Percentiles rank a stretch among this genome's conserved stretches.
Evolutionary conservation across 2,888 invertebrate species (phyloP).

Genomic region (Macrosoma leucophasiata): DNA sequence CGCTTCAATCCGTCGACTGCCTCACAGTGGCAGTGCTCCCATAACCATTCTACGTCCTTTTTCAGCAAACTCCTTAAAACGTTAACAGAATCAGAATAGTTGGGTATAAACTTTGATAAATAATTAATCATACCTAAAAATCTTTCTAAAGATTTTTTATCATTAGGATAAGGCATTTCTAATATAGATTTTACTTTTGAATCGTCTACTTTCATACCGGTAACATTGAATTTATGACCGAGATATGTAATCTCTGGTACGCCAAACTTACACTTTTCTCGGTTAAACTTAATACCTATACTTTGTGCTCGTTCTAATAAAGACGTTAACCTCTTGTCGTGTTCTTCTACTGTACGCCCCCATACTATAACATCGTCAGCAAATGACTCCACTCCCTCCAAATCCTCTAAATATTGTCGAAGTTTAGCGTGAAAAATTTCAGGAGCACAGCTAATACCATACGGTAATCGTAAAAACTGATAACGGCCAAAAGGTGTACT

Average conservation of each 20-base stretch:
- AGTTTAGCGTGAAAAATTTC: constrained; percentile 21
- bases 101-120: constrained; percentile 27
- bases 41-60: constrained; percentile 22
- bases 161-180: constrained; percentile 11
- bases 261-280: constrained; percentile 10
- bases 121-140: constrained; percentile 17
- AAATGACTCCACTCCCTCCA: constrained; percentile 18
- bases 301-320: constrained; percentile 13
- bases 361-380: constrained; percentile 16
- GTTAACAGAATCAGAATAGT: constrained; percentile 20
- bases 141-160: constrained; percentile 13
- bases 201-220: constrained; percentile 13
- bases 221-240: constrained; percentile 9
- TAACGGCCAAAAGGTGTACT: constrained; percentile 15
- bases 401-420: constrained; percentile 18
- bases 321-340: constrained; percentile 11
- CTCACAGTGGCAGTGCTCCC: constrained; percentile 9
- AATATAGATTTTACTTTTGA: constrained; percentile 13
- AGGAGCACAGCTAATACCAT: constrained; percentile 16
- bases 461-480: constrained; percentile 17
- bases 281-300: constrained; percentile 12
- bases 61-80: constrained; percentile 18
- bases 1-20: constrained; percentile 16
- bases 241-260: constrained; percentile 11
- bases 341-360: constrained; percentile 13